These are phyloP conservation scores for Nyctibius bracteatus DNA, from an alignment of 2,113 vertebrate species.

Conservation along the genomic window DNA sequence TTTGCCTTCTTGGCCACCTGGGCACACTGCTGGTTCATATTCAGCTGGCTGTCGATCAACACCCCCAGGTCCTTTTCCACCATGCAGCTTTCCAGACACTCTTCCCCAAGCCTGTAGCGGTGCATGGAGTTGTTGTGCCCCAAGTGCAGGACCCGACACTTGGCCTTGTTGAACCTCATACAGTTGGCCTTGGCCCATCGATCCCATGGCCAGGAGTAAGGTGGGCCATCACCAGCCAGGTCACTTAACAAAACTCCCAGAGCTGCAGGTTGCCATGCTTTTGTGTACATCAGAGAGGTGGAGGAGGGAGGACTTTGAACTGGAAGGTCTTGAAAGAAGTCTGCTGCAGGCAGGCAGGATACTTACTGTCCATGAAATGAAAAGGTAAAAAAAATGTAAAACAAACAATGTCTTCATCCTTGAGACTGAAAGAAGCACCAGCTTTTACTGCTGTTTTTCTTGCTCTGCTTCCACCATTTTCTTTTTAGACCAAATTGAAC, in stretches of 20 bases:
- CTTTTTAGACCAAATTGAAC: background rate
- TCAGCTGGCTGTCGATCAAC: too few relatives aligned
- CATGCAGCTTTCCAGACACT: too few relatives aligned
- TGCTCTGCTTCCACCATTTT: background rate
- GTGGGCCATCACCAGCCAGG: background rate
- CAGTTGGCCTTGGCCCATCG: too few relatives aligned
- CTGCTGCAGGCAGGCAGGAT: background rate
- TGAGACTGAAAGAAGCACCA: background rate
- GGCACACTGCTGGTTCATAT: too few relatives aligned
- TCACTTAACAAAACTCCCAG: background rate
- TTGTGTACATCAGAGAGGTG: background rate
- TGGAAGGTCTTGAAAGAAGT: background rate
- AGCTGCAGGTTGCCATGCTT: fast-evolving
- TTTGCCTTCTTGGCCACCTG: too few relatives aligned
- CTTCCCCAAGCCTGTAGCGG: too few relatives aligned
- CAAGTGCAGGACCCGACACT: too few relatives aligned
- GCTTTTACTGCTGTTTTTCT: background rate
- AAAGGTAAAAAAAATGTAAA: background rate
- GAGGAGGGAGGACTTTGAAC: background rate
- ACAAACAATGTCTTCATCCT: background rate
- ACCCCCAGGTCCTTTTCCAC: too few relatives aligned
- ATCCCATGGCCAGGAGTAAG: background rate
- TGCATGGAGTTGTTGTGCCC: too few relatives aligned
- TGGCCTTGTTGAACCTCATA: too few relatives aligned
- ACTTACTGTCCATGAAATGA: background rate